phyloP scores from a whole-genome alignment of 2,113 vertebrate species.

The Paradisaea rubra region DNA sequence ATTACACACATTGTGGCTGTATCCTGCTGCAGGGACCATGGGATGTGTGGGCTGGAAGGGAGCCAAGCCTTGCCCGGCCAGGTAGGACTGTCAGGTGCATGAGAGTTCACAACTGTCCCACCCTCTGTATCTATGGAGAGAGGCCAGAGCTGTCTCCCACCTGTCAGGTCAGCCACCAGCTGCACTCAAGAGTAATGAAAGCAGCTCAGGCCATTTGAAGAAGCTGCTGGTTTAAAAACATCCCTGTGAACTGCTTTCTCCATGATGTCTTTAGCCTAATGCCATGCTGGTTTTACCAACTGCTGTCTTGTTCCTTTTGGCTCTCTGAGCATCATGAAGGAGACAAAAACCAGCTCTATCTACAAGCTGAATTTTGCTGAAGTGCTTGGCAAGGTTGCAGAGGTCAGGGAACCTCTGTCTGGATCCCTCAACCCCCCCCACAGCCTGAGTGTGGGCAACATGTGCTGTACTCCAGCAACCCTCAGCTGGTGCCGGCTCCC shows the following conservation, averaged over 20 bases:
- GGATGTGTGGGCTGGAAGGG: background rate
- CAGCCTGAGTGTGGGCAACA: background rate
- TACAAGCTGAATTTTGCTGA: background rate
- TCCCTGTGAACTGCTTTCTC: background rate
- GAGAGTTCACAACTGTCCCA: background rate
- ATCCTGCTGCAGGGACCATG: background rate
- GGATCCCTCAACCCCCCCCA: accelerated
- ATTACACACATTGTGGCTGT: background rate
- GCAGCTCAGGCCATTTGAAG: background rate
- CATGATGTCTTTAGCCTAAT: background rate
- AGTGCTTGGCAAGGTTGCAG: background rate
- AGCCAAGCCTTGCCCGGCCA: background rate
- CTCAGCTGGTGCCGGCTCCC: accelerated
- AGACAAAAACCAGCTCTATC: background rate
- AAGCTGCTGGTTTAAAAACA: background rate
- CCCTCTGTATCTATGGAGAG: background rate
- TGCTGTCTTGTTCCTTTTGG: background rate
- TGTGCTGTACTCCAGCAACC: accelerated
- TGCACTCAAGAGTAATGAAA: background rate
- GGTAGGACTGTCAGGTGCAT: background rate
- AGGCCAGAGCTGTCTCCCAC: background rate
- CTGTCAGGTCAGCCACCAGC: background rate
- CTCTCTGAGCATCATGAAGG: accelerated
- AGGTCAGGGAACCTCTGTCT: background rate
- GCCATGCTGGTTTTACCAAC: background rate